Evolutionary conservation across 2,888 invertebrate genomes (phyloP), one percentile per base, ranked within the genome.

Genomic region (Dioctria linearis): DNA sequence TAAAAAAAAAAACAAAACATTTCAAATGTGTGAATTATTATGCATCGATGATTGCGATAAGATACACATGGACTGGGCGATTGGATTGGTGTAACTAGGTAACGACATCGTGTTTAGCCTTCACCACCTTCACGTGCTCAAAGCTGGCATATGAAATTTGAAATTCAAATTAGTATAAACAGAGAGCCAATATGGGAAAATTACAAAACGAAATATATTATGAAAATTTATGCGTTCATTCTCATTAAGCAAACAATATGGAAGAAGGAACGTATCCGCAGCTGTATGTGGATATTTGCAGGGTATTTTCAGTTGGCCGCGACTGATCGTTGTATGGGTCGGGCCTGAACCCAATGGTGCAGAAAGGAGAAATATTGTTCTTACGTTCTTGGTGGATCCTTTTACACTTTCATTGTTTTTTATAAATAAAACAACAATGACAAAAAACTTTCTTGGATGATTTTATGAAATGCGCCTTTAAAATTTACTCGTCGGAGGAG

Each of bases 171-270:
- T 25, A 54, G n/a, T 54, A 25, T 25, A 61, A 4, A 25, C 39
- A 61, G 61, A 25, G 25, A 25, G 25, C 11, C 37, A 39, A 61
- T 39, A 11, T 39, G 11, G 61, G 61, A 61, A 61, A 61, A 61
- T 61, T 61, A 11, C 61, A 25, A 61, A 61, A 25, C 61, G 61
- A 61, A 61, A 25, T 25, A 25, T 11, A 61, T 61, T 61, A 61
- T 37, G 61, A 61, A 61, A 61, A 61, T 61, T 61, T 61, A 61
- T 61, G 11, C 5, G 61, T 61, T 61, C 61, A 25, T 25, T 25
- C 25, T 25, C 25, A 61, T 61, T 61, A 61, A 61, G 37, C 61
- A 54, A 4, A n/a, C 54, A 54, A 37, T 39, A 25, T 37, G 13
- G 37, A 39, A 39, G 61, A 8, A 37, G 39, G 61, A 6, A 13